Evolutionary conservation across 1,140 invertebrate species (phyloP).

Genomic region (Conus betulinus): DNA sequence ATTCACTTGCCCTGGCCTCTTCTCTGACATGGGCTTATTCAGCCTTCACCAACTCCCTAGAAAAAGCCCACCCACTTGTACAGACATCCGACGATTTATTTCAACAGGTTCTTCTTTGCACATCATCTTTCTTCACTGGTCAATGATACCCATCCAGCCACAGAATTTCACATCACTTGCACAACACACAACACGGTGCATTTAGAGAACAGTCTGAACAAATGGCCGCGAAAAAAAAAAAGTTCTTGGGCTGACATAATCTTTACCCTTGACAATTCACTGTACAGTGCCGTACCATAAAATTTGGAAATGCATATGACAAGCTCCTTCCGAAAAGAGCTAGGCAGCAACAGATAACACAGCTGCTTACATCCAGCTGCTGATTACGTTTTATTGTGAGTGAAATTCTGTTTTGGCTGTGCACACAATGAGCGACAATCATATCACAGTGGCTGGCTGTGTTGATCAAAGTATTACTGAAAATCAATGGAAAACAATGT

Average conservation of each 20-base stretch:
- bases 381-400: neutral
- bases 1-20: too few relatives aligned
- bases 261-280: neutral
- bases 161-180: constrained; percentile 35
- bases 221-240: too few relatives aligned
- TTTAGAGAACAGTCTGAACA: neutral
- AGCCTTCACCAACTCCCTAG: too few relatives aligned
- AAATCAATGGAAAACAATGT: neutral
- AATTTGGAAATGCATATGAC: neutral
- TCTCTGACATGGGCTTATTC: too few relatives aligned
- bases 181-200: neutral
- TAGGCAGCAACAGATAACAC: neutral
- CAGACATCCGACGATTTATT: constrained; percentile 31
- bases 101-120: constrained; percentile 10
- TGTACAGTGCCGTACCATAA: neutral
- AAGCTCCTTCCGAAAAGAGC: neutral
- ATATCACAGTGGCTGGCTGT: constrained; percentile 34
- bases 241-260: neutral
- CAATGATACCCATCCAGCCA: constrained; percentile 21
- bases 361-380: neutral
- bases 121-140: constrained; percentile 4
- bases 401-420: constrained; percentile 29
- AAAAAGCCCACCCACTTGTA: neutral
- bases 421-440: constrained; percentile 20
- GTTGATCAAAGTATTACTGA: neutral